Conservation (phyloP, 2,797 vertebrate genomes). For the Rachycentron canadum region DNA sequence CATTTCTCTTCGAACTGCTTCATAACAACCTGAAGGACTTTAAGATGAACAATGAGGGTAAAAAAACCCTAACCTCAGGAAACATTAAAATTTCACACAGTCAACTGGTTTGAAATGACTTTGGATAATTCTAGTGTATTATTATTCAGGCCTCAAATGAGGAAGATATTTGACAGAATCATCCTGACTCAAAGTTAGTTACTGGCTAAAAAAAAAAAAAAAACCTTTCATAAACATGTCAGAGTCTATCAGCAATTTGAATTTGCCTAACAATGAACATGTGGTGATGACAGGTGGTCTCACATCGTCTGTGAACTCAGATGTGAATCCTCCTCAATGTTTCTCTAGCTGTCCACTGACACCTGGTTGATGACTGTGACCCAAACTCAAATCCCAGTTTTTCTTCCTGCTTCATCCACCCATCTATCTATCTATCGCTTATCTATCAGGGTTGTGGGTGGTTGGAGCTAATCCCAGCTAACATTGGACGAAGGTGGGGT, state of each 20-base stretch:
- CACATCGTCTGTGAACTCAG: neutral
- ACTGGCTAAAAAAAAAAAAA: neutral
- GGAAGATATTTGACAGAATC: neutral
- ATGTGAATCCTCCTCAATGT: neutral
- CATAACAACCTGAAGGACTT: slow-evolving; percentile 3
- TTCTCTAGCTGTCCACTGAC: no score
- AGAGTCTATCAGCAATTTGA: no score
- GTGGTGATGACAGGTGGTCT: neutral
- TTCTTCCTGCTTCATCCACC: no score
- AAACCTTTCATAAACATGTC: no score
- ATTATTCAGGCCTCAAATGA: neutral
- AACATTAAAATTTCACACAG: neutral
- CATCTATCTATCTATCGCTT: no score
- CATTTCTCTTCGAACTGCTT: neutral
- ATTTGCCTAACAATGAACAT: neutral
- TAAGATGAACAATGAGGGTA: neutral
- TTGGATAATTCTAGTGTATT: neutral
- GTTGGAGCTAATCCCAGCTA: no score
- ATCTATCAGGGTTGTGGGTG: no score
- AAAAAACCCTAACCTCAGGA: neutral
- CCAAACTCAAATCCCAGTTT: no score
- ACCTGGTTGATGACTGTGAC: no score
- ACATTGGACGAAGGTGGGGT: no score
- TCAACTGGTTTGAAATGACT: neutral
- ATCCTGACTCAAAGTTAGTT: neutral